Evolutionary conservation across 2,797 vertebrate species (phyloP), one percentile per base, ranked within the genome.

Genomic region (Liasis olivaceus): DNA sequence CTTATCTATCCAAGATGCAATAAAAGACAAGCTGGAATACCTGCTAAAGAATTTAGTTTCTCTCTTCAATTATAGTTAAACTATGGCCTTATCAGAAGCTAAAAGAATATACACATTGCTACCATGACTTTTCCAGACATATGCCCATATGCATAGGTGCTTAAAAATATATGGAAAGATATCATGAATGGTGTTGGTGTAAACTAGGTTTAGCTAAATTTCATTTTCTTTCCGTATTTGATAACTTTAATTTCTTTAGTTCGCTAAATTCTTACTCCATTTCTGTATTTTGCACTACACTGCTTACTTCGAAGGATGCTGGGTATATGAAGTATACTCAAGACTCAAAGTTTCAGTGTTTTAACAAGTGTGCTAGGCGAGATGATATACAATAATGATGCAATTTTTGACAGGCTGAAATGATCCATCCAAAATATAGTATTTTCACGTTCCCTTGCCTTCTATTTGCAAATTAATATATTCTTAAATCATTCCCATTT

Each of bases 361-460:
- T 62, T 60, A 72, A 77, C 4, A 20, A 72, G 14, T 17, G 36
- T 77, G 42, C 58, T 51, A 60, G 72, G 31, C 63, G 14, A n/a
- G 9, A 3, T 51, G 47, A 63, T 64, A 94, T 93, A 31, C 89
- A 94, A 90, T 60, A 62, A 94, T 84, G 59, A 94, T 91, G 95
- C 90, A 96, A 95, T 54, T 90, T 92, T 94, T 96, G 94, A 94
- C 93, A 15, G 7, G 81, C 93, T 58, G 91, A 85, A 91, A 86
- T 54, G 4, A 85, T 6, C 20, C 15, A 64, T 12, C 42, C 87
- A 92, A 92, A 92, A 63, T 17, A 63, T 5, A 77, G 13, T 20
- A 22, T 24, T 86, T 72, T 66, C 51, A 28, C 26, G 28, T n/a
- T 62, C 24, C 51, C 24, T 15, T 94, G 91, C 58, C 31, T 59